phyloP scores from a whole-genome alignment of 2,113 vertebrate species.

The Microtus ochrogaster region DNA sequence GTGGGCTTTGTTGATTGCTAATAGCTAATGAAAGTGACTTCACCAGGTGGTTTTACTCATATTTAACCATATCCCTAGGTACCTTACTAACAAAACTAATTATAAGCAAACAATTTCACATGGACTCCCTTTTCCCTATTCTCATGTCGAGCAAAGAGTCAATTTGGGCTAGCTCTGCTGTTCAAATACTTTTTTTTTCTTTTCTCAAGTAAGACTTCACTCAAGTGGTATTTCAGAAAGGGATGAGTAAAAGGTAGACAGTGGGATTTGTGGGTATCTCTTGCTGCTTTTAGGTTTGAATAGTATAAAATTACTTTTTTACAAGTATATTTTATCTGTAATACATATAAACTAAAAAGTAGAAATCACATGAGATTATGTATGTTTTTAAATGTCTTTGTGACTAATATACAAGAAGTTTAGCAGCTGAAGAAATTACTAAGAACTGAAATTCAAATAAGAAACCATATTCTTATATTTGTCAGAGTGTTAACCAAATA shows the following conservation, averaged over 20 bases:
- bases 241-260: not conserved
- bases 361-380: not conserved
- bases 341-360: not conserved
- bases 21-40: not conserved
- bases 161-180: not conserved
- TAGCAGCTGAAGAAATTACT: not conserved
- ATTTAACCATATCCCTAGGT: not conserved
- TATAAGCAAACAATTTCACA: not conserved
- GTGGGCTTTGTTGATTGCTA: not conserved
- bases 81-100: not conserved
- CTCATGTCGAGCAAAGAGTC: not conserved
- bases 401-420: not conserved
- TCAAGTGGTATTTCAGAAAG: not conserved
- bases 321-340: not conserved
- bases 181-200: not conserved
- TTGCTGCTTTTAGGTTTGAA: not conserved
- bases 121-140: not conserved
- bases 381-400: not conserved
- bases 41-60: not conserved
- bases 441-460: not conserved
- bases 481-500: not conserved
- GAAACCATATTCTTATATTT: not conserved
- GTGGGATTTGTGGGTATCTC: not conserved
- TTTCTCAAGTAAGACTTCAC: not conserved
- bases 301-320: not conserved